These are phyloP conservation scores for Pomacea canaliculata DNA, from an alignment of 2,888 invertebrate species.

Conservation along the genomic window DNA sequence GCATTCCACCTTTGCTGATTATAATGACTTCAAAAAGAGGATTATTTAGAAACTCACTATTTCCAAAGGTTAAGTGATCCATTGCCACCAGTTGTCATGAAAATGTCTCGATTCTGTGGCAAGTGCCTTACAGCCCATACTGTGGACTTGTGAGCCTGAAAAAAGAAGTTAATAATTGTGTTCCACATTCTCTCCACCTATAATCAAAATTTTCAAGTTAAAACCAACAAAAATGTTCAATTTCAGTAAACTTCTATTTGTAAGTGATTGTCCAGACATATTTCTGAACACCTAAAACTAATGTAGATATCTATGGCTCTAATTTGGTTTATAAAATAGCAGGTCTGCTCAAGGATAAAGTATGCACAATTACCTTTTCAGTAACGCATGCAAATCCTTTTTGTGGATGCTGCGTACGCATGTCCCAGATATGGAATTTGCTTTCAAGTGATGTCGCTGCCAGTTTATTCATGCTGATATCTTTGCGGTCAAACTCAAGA, in stretches of 20 bases:
- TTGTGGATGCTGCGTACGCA: conserved; percentile 87
- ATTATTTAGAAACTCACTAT: conserved; percentile 77
- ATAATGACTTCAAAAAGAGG: no score
- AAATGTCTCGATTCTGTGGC: conserved; percentile 94
- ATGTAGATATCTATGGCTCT: no score
- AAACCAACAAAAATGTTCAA: not conserved
- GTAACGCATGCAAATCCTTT: conserved; percentile 83
- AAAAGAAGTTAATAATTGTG: conserved; percentile 16
- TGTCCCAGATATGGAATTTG: conserved; percentile 89
- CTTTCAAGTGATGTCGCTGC: conserved; percentile 92
- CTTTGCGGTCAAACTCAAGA: conserved; percentile 91
- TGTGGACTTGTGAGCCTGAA: conserved; percentile 79
- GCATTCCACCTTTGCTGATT: no score
- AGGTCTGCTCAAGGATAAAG: no score
- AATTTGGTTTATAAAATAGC: no score
- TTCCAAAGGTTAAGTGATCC: conserved; percentile 96
- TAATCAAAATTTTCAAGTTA: not conserved
- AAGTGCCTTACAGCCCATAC: conserved; percentile 90
- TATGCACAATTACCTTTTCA: conserved; percentile 72
- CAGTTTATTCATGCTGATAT: conserved; percentile 95
- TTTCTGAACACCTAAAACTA: no score
- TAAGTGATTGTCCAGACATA: no score
- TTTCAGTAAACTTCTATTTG: not conserved
- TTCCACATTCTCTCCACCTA: not conserved
- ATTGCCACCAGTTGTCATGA: conserved; percentile 89